Conservation (phyloP, 2,888 invertebrate genomes). For the Sminthurinus aureus region DNA sequence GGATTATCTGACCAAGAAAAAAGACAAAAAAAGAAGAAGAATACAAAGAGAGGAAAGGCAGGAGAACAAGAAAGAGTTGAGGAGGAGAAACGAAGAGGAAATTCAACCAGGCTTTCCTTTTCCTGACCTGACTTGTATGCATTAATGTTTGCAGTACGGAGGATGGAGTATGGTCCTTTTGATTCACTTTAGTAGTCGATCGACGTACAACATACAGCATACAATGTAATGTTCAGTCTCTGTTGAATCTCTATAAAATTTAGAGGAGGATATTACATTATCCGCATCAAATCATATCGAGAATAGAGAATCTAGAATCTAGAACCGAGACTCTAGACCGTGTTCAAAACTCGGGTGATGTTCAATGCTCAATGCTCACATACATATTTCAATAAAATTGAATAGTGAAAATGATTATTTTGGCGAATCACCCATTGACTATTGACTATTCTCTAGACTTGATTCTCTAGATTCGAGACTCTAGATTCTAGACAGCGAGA, state of each 20-base stretch:
- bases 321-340: too few species aligned
- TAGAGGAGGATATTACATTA: neutral
- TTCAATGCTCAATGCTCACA: neutral
- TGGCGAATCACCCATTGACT: neutral
- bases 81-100: neutral
- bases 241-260: neutral
- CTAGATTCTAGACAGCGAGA: neutral
- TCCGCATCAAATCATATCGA: too few species aligned
- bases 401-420: slow-evolving; percentile 13
- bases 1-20: slow-evolving; percentile 12
- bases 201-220: neutral
- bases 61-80: neutral
- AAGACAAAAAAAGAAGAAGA: slow-evolving; percentile 1
- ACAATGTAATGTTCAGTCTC: too few species aligned
- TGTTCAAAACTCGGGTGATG: neutral
- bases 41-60: neutral
- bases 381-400: neutral
- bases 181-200: too few species aligned
- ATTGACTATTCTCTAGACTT: neutral
- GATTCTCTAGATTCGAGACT: too few species aligned
- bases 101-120: slow-evolving; percentile 25
- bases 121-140: neutral
- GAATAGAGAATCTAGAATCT: too few species aligned
- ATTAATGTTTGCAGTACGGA: too few species aligned
- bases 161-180: too few species aligned